Base-by-base conservation (phyloP, 2,797 vertebrate genomes). In the Mormyrus hasselquistii region DNA sequence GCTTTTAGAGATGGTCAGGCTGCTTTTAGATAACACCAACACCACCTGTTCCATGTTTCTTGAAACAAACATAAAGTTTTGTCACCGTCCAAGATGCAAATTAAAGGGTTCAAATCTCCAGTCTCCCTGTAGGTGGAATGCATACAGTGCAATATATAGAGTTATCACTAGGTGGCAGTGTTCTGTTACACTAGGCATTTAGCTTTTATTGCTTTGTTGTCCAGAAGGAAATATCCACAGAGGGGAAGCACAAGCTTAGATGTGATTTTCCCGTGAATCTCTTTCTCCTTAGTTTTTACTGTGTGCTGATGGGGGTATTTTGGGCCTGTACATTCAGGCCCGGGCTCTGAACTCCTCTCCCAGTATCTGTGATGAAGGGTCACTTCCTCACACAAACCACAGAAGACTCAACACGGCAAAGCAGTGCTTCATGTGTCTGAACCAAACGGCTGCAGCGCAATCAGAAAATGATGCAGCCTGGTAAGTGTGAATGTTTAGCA, bases 121-220 rank as follows among this genome's bases (percentile, higher is more conserved):
- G 73, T 79, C 38, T 8, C 82, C 2, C 44, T 84, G 19, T 84
- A 52, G 47, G n/a, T 1, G 10, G 44, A n/a, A 22, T 84, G 8
- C 47, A 1, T 52, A 52, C n/a, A 49, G 4, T 87, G 34, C 44
- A 41, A 25, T 62, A 29, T 82, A 22, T 1, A 1, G 79, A 8
- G 83, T 14, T 88, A 73, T 93, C 95, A 94, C 92, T 92, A 90
- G 95, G 92, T 92, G 94, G 93, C 90, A 91, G 90, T 93, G 83
- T 90, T 88, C 84, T 89, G 90, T 76, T 86, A 90, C 47, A 84
- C 16, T 52, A 6, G 47, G 8, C 47, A 22, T 44, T 59, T 79
- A 7, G 73, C 16, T 79, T 73, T 38, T 2, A 69, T 69, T 12
- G 62, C 25, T 69, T 69, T 69, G 62, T n/a, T 29, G 25, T 34